phyloP scores from a whole-genome alignment of 2,797 vertebrate species.

The Channallabes apus region DNA sequence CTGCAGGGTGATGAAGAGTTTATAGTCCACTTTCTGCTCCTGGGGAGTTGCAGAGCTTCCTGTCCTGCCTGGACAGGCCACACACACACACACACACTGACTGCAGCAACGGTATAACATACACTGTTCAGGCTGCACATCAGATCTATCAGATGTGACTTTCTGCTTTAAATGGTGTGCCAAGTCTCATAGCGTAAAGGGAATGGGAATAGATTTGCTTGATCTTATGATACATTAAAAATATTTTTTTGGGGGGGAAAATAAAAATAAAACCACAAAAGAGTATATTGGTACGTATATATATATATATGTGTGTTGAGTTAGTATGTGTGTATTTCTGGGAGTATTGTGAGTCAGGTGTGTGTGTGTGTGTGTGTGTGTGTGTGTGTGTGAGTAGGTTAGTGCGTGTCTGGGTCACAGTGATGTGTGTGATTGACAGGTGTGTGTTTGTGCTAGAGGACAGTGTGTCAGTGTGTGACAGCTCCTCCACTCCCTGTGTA shows the following conservation, averaged over 20 bases:
- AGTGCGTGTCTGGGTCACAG: constrained; percentile 37
- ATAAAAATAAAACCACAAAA: too few species aligned
- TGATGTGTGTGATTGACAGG: constrained; percentile 70
- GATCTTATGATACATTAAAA: background rate
- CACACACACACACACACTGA: constrained; percentile 26
- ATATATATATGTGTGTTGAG: background rate
- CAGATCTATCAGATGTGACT: background rate
- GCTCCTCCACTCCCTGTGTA: constrained; percentile 69
- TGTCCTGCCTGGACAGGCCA: constrained; percentile 40
- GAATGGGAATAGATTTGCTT: background rate
- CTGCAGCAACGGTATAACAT: background rate
- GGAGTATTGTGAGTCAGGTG: background rate
- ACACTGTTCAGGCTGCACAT: background rate
- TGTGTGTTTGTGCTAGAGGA: constrained; percentile 65
- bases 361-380: constrained; percentile 38
- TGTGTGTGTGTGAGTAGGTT: constrained; percentile 28
- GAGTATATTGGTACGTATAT: background rate
- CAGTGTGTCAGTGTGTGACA: constrained; percentile 72
- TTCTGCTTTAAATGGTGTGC: background rate
- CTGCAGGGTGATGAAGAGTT: constrained; percentile 59
- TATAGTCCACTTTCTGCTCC: constrained; percentile 55
- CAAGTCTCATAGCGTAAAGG: background rate
- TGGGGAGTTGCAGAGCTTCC: constrained; percentile 55
- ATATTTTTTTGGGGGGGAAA: too few species aligned
- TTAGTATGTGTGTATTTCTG: constrained; percentile 1